Evolutionary conservation across 2,888 invertebrate species (phyloP).

Genomic region (Tolmerus cingulatus): DNA sequence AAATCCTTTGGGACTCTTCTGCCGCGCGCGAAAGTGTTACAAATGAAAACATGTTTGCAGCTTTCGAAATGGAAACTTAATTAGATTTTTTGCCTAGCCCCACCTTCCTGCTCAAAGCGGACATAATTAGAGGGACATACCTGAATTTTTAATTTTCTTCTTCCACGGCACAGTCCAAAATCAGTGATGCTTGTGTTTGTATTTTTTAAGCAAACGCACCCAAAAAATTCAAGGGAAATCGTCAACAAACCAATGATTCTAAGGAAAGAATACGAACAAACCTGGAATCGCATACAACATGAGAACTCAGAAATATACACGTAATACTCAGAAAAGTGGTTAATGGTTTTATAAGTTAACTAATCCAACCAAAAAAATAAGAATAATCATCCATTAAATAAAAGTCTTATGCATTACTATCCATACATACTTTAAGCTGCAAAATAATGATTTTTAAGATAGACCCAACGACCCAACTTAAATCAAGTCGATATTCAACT

Average conservation of each 20-base stretch:
- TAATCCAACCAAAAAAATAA: too few relatives aligned
- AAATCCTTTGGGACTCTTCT: neutral
- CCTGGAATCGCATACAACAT: too few relatives aligned
- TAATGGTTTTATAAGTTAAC: too few relatives aligned
- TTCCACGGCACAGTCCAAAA: neutral
- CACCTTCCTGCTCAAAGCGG: neutral
- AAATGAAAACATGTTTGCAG: constrained; percentile 13
- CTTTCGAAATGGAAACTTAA: constrained; percentile 31
- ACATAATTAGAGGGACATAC: neutral
- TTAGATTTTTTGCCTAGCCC: neutral
- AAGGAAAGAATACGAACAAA: neutral
- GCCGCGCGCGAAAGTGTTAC: neutral
- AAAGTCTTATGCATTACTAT: too few relatives aligned
- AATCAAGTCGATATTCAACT: neutral
- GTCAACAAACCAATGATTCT: neutral
- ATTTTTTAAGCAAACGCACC: neutral
- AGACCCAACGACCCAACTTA: too few relatives aligned
- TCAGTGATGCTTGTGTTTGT: neutral
- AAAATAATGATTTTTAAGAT: too few relatives aligned
- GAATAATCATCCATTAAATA: too few relatives aligned
- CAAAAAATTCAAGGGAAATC: neutral
- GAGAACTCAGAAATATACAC: too few relatives aligned
- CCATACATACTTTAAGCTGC: too few relatives aligned
- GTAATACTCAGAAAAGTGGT: too few relatives aligned
- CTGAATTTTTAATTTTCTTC: neutral